Percentiles rank a stretch among this genome's conserved stretches.
These are phyloP conservation scores for Emmelina monodactyla DNA, from an alignment of 2,888 invertebrate genomes.

Conservation along the genomic window DNA sequence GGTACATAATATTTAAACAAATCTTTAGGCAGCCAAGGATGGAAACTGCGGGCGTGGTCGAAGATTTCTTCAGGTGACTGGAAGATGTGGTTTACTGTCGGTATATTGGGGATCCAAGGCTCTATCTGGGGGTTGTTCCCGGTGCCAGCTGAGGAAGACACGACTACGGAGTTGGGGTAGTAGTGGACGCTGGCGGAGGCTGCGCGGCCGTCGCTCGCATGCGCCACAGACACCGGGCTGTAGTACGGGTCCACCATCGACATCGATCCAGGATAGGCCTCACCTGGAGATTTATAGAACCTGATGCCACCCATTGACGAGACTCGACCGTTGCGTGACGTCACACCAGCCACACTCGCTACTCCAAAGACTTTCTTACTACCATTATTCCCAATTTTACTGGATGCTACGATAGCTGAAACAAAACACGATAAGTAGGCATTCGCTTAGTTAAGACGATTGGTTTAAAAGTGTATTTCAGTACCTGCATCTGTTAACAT, in stretches of 20 bases:
- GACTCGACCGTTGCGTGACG: constrained; percentile 34
- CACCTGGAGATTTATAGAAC: constrained; percentile 19
- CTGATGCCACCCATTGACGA: constrained; percentile 33
- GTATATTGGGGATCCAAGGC: constrained; percentile 12
- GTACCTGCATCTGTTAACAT: no score
- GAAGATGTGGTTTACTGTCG: constrained; percentile 15
- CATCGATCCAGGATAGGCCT: background rate
- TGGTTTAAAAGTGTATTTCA: no score
- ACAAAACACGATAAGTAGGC: no score
- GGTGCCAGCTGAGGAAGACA: constrained; percentile 27
- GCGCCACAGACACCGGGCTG: background rate
- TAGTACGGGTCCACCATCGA: background rate
- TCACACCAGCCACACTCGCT: constrained; percentile 30
- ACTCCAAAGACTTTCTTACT: constrained; percentile 25
- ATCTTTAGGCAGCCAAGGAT: constrained; percentile 24
- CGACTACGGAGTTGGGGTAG: constrained; percentile 32
- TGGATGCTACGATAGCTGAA: no score
- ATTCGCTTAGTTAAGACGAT: no score
- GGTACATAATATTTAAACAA: constrained; percentile 22
- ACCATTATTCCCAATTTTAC: no score
- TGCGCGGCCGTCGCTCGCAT: constrained; percentile 25
- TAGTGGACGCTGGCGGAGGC: constrained; percentile 28
- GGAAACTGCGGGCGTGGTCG: constrained; percentile 18
- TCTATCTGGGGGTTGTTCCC: constrained; percentile 14
- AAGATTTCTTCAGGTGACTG: background rate